phyloP scores from a whole-genome alignment of 1,140 invertebrate genomes.

The Drosophila lowei region DNA sequence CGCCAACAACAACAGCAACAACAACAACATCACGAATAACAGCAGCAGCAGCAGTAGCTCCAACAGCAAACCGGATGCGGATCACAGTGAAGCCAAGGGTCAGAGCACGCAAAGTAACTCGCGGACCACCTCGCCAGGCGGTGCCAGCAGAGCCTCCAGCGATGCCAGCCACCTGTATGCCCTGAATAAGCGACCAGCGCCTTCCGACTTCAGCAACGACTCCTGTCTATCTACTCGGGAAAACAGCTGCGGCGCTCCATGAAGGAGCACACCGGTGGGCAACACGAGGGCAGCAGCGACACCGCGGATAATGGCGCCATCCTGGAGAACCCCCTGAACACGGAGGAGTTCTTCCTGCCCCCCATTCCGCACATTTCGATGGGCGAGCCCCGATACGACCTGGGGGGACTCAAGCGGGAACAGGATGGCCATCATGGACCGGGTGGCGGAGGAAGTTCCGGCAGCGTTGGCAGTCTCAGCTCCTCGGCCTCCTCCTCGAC shows the following conservation, averaged over 20 bases:
- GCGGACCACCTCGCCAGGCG: constrained; percentile 51
- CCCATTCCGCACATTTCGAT: constrained; percentile 81
- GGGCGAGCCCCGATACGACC: constrained; percentile 75
- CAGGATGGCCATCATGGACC: constrained; percentile 50
- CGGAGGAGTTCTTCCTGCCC: constrained; percentile 79
- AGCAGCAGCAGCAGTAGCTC: constrained; percentile 25
- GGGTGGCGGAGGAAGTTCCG: constrained; percentile 19
- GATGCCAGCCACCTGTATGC: constrained; percentile 52
- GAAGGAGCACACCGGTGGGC: constrained; percentile 51
- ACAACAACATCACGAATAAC: too few species aligned
- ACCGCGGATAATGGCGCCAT: constrained; percentile 50
- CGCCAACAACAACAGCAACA: constrained; percentile 39
- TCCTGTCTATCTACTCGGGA: constrained; percentile 75
- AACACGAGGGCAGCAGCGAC: constrained; percentile 62
- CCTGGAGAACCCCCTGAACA: constrained; percentile 66
- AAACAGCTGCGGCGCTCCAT: constrained; percentile 70
- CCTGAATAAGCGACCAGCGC: constrained; percentile 51
- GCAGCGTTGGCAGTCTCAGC: constrained; percentile 15
- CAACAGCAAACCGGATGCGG: constrained; percentile 53
- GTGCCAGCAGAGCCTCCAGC: constrained; percentile 25
- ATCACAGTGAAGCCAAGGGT: constrained; percentile 53
- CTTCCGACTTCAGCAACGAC: constrained; percentile 67
- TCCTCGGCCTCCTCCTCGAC: constrained; percentile 43
- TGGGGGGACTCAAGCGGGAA: constrained; percentile 73
- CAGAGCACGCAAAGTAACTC: constrained; percentile 49